These are phyloP conservation scores for Cliona cf. orientalis DNA, from an alignment of 37 sponge, comb jelly and placozoan genomes.

Conservation along the genomic window DNA sequence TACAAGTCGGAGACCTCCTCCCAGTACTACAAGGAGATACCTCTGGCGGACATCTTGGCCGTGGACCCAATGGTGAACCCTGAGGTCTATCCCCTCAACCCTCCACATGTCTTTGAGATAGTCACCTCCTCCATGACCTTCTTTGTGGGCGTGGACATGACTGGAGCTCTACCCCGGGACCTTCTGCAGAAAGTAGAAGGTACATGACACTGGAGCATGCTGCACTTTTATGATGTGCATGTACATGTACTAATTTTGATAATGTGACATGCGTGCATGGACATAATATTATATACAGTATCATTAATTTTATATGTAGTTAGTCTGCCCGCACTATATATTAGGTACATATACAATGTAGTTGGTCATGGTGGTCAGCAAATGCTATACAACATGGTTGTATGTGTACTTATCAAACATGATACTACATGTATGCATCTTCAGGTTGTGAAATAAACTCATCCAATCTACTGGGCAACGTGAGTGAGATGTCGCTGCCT, in stretches of 20 bases:
- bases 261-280: too few species aligned
- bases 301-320: too few species aligned
- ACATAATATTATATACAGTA: too few species aligned
- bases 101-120: constrained; percentile 88
- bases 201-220: constrained; percentile 29
- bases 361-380: not conserved
- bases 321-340: not conserved
- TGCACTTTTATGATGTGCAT: not conserved
- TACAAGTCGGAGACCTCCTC: constrained; percentile 63
- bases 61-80: constrained; percentile 77
- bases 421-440: not conserved
- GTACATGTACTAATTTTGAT: too few species aligned
- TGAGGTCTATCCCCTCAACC: constrained; percentile 66
- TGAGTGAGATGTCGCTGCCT: constrained; percentile 28
- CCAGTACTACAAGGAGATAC: constrained; percentile 66
- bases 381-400: not conserved
- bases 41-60: constrained; percentile 79
- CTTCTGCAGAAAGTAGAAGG: too few species aligned
- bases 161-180: constrained; percentile 58
- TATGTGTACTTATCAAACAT: not conserved
- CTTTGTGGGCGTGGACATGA: constrained; percentile 84
- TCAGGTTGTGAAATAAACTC: not conserved
- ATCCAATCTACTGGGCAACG: constrained; percentile 48
- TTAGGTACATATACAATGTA: not conserved
- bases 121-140: constrained; percentile 75